These are phyloP conservation scores for Onychostruthus taczanowskii DNA, from an alignment of 2,113 vertebrate species.

Conservation along the genomic window DNA sequence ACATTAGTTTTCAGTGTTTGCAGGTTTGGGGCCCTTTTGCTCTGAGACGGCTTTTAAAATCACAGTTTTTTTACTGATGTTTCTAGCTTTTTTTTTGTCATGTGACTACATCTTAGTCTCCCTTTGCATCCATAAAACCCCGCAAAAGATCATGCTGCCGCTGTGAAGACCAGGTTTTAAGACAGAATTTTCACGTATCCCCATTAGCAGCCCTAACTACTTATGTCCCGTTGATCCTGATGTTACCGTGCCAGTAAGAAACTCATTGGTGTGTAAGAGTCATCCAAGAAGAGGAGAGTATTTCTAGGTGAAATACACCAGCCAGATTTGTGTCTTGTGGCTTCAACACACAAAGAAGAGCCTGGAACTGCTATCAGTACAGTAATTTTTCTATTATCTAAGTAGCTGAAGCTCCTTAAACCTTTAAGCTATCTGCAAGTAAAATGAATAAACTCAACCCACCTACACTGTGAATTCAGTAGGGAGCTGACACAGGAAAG, in stretches of 20 bases:
- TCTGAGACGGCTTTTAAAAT: neutral
- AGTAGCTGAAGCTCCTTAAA: neutral
- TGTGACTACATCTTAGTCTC: neutral
- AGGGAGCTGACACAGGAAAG: neutral
- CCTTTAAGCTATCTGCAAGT: neutral
- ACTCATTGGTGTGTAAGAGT: neutral
- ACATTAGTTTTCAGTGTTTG: neutral
- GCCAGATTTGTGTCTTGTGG: neutral
- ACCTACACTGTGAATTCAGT: neutral
- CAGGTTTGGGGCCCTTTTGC: neutral
- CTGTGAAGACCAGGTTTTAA: neutral
- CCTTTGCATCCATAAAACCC: neutral
- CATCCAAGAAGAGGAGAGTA: neutral
- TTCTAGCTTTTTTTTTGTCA: neutral
- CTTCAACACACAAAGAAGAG: neutral
- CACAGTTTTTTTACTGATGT: neutral
- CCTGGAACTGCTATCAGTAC: neutral
- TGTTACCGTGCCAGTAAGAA: neutral
- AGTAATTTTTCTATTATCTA: neutral
- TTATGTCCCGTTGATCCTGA: accelerated
- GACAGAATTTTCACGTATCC: neutral
- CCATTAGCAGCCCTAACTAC: neutral
- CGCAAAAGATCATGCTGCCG: accelerated
- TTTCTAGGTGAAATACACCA: neutral
- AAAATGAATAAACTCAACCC: neutral